Percentiles rank a stretch among this genome's conserved stretches.
phyloP scores from a whole-genome alignment of 2,113 vertebrate genomes.

The Strix uralensis region DNA sequence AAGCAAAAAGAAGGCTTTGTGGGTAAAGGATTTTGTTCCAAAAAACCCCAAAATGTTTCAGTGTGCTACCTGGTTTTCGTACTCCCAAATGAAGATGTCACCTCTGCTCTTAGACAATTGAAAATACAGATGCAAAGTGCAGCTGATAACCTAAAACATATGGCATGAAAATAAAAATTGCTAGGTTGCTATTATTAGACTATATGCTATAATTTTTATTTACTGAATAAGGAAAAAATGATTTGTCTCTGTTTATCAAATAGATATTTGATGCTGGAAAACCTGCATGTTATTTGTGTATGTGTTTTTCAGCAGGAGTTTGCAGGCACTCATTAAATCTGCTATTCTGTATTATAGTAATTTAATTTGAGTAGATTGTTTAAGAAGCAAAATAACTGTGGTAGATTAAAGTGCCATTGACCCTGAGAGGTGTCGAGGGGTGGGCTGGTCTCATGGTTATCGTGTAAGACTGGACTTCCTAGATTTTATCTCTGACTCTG shows the following conservation, averaged over 20 bases:
- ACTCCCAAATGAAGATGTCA: slow-evolving; percentile 47
- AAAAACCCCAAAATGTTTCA: neutral
- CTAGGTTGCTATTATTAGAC: slow-evolving; percentile 40
- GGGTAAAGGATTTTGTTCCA: slow-evolving; percentile 1
- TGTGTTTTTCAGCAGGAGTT: slow-evolving; percentile 28
- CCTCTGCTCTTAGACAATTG: slow-evolving; percentile 55
- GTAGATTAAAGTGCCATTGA: slow-evolving; percentile 53
- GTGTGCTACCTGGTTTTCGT: slow-evolving; percentile 10
- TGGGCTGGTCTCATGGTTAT: neutral
- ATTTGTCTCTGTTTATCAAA: slow-evolving; percentile 39
- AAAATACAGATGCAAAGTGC: slow-evolving; percentile 61
- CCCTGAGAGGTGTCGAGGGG: slow-evolving; percentile 17
- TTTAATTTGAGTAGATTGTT: slow-evolving; percentile 59
- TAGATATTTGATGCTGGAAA: slow-evolving; percentile 24
- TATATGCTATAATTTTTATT: slow-evolving; percentile 53
- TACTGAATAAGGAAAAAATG: neutral
- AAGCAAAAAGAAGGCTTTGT: neutral
- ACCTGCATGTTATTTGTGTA: neutral
- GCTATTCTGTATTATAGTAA: slow-evolving; percentile 29
- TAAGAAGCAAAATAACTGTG: slow-evolving; percentile 54
- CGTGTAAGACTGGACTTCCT: neutral
- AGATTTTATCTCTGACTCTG: neutral
- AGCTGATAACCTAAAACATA: slow-evolving; percentile 58
- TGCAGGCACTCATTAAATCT: slow-evolving; percentile 35
- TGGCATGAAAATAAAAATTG: slow-evolving; percentile 52